Base-by-base conservation (phyloP, 1,140 invertebrate species). In the Oscheius sp. region DNA sequence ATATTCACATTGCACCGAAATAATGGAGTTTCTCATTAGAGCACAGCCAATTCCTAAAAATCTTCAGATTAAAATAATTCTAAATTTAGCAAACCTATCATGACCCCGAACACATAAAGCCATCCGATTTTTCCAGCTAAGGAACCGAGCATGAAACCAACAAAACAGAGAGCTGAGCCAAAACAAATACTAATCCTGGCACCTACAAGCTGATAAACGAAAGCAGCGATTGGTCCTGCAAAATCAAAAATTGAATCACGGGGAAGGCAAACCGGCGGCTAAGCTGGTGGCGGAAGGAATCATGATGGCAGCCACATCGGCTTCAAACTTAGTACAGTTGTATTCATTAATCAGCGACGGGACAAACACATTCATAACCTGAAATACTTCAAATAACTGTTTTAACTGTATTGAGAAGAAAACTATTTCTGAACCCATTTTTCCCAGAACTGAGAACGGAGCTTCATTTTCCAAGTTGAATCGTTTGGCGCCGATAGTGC, bases 301-400 rank as follows among this genome's bases (percentile, higher is more conserved):
- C 18, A 71, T 61, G 42, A 71, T 42, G 46, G 59, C 69, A 7
- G 69, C 69, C 2, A 61, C 64, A 45, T 71, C 69, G 20, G 69
- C 69, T 64, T 64, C 36, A 10, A 36, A 36, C 64, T 71, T 71
- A 29, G 69, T 71, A 38, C 69, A 71, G 23, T 71, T 71, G 23
- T 64, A 71, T 0, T 59, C 58, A 26, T 45, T 55, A 10, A 71
- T 71, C 1, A 71, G 36, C 26, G 38, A 58, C 34, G 58, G 52
- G 0, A 71, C 69, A n/a, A 71, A 71, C 20, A 59, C 62, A 36
- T 71, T 71, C 69, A 71, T 71, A 4, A 71, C 62, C 69, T 71
- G 26, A 64, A 64, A 71, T 20, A 23, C n/a, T 13, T 10, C 10
- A 64, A 64, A 7, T n/a, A n/a, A n/a, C n/a, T n/a, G n/a, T n/a